Conservation (phyloP, 2,888 invertebrate genomes). For the Sarcophaga subvicina region DNA sequence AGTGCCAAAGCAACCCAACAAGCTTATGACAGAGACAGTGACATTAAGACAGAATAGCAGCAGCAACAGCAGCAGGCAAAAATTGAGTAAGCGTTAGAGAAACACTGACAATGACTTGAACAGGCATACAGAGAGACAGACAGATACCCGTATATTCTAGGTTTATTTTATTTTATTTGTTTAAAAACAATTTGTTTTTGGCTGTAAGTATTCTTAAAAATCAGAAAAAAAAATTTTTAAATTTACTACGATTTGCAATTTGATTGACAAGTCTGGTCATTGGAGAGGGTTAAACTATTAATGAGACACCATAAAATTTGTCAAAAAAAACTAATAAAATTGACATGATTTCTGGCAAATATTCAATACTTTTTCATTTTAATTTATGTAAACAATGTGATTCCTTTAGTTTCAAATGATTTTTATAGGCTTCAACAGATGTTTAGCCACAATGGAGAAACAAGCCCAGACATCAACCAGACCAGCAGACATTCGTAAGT, state of each 20-base stretch:
- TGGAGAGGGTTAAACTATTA: slow-evolving; percentile 68
- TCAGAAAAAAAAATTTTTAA: not conserved
- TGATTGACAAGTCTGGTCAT: slow-evolving; percentile 71
- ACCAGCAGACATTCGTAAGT: slow-evolving; percentile 12
- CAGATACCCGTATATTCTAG: not conserved
- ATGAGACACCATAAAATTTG: slow-evolving; percentile 23
- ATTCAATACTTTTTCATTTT: slow-evolving; percentile 57
- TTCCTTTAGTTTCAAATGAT: not conserved
- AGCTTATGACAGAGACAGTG: slow-evolving; percentile 24
- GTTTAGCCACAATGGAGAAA: not conserved
- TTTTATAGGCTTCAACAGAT: slow-evolving; percentile 43
- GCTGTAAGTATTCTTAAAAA: slow-evolving; percentile 1
- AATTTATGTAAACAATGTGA: not conserved
- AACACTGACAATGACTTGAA: not conserved
- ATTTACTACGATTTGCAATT: slow-evolving; percentile 12
- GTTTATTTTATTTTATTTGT: not conserved
- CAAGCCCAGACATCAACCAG: not conserved
- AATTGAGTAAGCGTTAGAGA: not conserved
- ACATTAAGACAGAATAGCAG: slow-evolving; percentile 16
- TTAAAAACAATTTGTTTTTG: slow-evolving; percentile 1
- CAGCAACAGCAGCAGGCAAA: not conserved
- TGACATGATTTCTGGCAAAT: slow-evolving; percentile 66
- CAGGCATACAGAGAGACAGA: not conserved
- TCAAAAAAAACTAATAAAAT: slow-evolving; percentile 27
- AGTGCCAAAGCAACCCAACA: not conserved